Evolutionary conservation across 1,140 invertebrate genomes (phyloP).

Genomic region (Pinna nobilis): DNA sequence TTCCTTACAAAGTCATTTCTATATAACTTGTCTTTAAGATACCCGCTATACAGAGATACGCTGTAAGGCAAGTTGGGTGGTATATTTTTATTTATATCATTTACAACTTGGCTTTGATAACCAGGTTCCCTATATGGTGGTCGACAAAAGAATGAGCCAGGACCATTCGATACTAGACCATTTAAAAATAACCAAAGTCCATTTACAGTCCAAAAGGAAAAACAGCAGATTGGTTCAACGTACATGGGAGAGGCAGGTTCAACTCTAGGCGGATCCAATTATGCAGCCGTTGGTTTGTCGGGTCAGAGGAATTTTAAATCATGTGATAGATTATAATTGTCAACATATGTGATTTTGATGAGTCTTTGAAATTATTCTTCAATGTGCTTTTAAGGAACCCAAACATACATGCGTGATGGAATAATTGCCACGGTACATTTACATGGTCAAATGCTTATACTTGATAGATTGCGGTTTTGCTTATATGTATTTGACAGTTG

Average conservation of each 20-base stretch:
- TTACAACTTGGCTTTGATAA: not conserved
- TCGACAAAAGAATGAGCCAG: slow-evolving; percentile 4
- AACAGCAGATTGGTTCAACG: slow-evolving; percentile 7
- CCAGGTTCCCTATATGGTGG: slow-evolving; percentile 9
- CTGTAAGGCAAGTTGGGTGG: not conserved
- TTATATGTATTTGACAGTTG: too few species aligned
- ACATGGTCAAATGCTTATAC: too few species aligned
- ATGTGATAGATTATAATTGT: too few species aligned
- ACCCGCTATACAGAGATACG: too few species aligned
- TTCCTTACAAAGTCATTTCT: too few species aligned
- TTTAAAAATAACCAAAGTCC: slow-evolving; percentile 1
- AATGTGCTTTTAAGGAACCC: too few species aligned
- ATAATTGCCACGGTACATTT: too few species aligned
- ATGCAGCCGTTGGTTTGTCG: slow-evolving; percentile 3
- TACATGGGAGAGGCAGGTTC: not conserved
- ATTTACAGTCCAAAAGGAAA: not conserved
- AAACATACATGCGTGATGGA: too few species aligned
- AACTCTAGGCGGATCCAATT: slow-evolving; percentile 2
- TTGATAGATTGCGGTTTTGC: too few species aligned
- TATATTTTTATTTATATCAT: not conserved
- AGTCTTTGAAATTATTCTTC: too few species aligned
- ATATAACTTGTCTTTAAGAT: too few species aligned
- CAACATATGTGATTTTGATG: too few species aligned
- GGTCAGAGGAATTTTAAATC: slow-evolving; percentile 12
- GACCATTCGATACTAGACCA: slow-evolving; percentile 10